phyloP scores from a whole-genome alignment of 1,140 invertebrate genomes.

The Meloidogyne exigua region DNA sequence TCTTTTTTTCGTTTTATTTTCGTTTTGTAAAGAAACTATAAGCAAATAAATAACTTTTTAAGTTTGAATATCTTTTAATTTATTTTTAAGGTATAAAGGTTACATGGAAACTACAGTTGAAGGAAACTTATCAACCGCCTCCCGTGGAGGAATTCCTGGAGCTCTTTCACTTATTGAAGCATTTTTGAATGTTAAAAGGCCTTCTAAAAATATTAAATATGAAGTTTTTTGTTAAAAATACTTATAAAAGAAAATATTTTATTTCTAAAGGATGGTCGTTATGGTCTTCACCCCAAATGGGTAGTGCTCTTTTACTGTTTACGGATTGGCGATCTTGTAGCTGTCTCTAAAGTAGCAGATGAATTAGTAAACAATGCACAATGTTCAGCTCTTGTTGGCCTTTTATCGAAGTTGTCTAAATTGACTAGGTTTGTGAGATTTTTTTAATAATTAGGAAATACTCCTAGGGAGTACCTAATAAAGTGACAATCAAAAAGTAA shows the following conservation, averaged over 20 bases:
- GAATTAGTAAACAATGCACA: constrained; percentile 37
- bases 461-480: too few species aligned
- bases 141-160: constrained; percentile 49
- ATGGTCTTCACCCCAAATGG: constrained; percentile 47
- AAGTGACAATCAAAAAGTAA: too few species aligned
- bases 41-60: too few species aligned
- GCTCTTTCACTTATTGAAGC: constrained; percentile 45
- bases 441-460: neutral
- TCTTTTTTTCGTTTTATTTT: too few species aligned
- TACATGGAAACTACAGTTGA: constrained; percentile 49
- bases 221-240: constrained; percentile 12
- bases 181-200: constrained; percentile 46
- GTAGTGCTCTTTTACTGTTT: constrained; percentile 41
- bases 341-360: constrained; percentile 21
- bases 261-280: constrained; percentile 37
- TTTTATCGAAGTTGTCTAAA: constrained; percentile 29
- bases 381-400: constrained; percentile 33
- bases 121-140: constrained; percentile 41
- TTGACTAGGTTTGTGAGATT: constrained; percentile 11
- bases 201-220: constrained; percentile 4
- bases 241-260: neutral
- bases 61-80: too few species aligned
- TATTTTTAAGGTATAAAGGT: constrained; percentile 41
- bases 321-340: constrained; percentile 44
- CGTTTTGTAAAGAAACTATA: too few species aligned